Base-by-base conservation (phyloP, 2,888 invertebrate species). In the Euzetes globulus region DNA sequence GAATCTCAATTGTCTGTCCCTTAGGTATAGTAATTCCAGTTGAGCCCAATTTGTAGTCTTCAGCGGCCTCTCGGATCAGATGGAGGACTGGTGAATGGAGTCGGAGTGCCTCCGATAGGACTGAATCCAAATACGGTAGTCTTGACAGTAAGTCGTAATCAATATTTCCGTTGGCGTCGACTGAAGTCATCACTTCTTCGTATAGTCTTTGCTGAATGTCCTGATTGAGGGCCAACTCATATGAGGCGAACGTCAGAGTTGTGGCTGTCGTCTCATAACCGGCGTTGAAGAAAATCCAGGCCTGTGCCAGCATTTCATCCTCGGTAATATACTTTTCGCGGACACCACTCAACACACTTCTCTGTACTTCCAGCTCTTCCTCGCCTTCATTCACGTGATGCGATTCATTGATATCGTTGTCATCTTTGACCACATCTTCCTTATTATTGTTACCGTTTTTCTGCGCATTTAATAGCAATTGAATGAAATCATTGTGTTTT, bases 401-500 rank as follows among this genome's bases (percentile, higher is more conserved):
- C 25, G 22, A 33, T 25, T 63, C 33, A 19, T 33, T 63, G 17
- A 15, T 5, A 33, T 63, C 63, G 9, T 63, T 11, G 0, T 1
- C n/a, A 63, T 63, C 60, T 60, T 27, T 63, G 19, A 33, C 37
- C 29, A 17, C 33, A 4, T 4, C 33, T 50, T 50, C 50, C 19
- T 50, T 50, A 27, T 29, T 11, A 55, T 25, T 25, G 25, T 15
- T 55, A 11, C 11, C 13, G 6, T 6, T 25, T 3, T 27, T 47
- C 52, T 72, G 29, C 33, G 87, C 78, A 60, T 87, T 83, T 33
- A 86, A 82, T 65, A 87, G 80, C 1, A 87, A 79, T 77, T 88
- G 86, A 72, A 88, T 80, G 77, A 88, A 87, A 80, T 87, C 88
- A 73, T 86, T 85, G 45, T 86, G 81, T 0, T 79, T 80, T 0